A percentile compares a stretch with the other conserved stretches of the same genome.
Conservation (phyloP, 1,140 invertebrate genomes). For the Ctenoplectra terminalis region DNA sequence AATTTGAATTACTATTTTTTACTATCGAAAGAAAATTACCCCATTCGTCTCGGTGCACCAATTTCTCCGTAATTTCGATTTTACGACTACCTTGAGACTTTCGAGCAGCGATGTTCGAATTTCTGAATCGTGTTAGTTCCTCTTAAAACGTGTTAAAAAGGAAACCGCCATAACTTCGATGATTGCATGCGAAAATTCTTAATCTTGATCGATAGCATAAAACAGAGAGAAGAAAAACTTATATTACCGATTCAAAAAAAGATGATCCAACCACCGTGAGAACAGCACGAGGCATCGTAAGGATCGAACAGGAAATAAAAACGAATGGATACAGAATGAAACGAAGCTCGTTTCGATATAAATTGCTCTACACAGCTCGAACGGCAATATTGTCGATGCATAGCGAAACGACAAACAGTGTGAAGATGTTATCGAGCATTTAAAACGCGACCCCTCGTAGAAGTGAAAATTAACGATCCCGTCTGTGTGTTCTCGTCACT, state of each 20-base stretch:
- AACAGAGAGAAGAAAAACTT: too few species aligned
- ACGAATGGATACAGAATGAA: neutral
- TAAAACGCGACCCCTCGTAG: neutral
- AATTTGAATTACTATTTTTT: too few species aligned
- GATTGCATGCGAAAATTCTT: too few species aligned
- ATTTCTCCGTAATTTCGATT: too few species aligned
- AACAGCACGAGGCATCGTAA: neutral
- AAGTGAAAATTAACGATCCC: constrained; percentile 23
- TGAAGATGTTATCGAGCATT: constrained; percentile 15
- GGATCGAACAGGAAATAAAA: neutral
- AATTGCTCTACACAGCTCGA: neutral
- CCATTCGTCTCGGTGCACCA: too few species aligned
- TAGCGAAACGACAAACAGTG: neutral
- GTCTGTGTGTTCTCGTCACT: neutral
- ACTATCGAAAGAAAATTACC: too few species aligned
- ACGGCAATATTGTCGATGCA: neutral
- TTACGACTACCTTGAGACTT: too few species aligned
- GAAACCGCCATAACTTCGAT: too few species aligned
- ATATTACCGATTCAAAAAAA: constrained; percentile 2
- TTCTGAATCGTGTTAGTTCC: too few species aligned
- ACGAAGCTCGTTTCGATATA: neutral
- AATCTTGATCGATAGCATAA: too few species aligned
- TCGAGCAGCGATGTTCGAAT: too few species aligned
- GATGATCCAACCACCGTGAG: neutral
- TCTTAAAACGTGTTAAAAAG: too few species aligned